Conservation (phyloP, 2,888 invertebrate species). For the Drosophila stalkeri region DNA sequence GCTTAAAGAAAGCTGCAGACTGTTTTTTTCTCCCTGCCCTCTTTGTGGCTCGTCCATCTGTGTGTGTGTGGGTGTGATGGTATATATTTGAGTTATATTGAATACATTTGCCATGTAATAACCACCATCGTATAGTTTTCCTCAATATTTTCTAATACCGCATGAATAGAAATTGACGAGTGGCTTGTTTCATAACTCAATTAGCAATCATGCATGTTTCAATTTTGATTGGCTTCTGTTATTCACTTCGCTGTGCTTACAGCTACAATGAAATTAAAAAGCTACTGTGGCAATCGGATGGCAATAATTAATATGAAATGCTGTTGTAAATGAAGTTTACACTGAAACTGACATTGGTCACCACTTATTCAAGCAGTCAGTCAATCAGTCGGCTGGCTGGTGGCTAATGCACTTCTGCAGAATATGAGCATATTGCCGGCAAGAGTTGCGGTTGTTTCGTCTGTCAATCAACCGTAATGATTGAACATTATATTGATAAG, state of each 20-base stretch:
- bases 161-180: slow-evolving; percentile 43
- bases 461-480: slow-evolving; percentile 78
- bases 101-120: slow-evolving; percentile 51
- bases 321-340: neutral
- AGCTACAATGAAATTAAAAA: slow-evolving; percentile 20
- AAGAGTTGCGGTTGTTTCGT: slow-evolving; percentile 27
- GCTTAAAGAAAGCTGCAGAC: slow-evolving; percentile 52
- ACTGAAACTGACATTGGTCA: neutral
- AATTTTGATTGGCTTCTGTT: slow-evolving; percentile 37
- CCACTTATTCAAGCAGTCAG: neutral
- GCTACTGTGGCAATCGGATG: slow-evolving; percentile 17
- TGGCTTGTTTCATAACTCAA: slow-evolving; percentile 62
- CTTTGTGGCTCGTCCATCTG: slow-evolving; percentile 25
- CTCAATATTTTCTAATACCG: slow-evolving; percentile 1
- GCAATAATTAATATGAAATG: slow-evolving; percentile 52
- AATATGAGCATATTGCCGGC: slow-evolving; percentile 39
- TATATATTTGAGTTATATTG: slow-evolving; percentile 8
- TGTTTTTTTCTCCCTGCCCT: slow-evolving; percentile 13
- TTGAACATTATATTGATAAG: slow-evolving; percentile 66
- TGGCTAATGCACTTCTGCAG: slow-evolving; percentile 61
- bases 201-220: slow-evolving; percentile 48
- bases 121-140: slow-evolving; percentile 33
- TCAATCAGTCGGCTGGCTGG: slow-evolving; percentile 10
- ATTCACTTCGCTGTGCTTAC: neutral
- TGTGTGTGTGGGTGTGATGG: slow-evolving; percentile 5